These are phyloP conservation scores for Meteorus sp. DNA, from an alignment of 1,140 invertebrate species.

Conservation along the genomic window DNA sequence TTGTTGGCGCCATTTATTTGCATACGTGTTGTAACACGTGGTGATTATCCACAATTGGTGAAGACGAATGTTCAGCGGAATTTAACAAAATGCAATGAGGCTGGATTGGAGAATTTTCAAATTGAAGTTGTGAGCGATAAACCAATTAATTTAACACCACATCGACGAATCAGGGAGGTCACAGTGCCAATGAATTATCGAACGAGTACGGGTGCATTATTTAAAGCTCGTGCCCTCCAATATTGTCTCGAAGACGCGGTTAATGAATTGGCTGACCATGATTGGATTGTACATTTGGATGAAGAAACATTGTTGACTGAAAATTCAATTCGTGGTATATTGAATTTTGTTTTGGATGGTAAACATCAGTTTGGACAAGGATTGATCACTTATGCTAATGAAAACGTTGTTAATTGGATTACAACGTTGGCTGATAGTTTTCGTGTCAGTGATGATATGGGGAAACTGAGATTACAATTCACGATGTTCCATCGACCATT, in stretches of 20 bases:
- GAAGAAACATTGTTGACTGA: slow-evolving; percentile 96
- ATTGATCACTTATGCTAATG: slow-evolving; percentile 96
- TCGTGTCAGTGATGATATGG: slow-evolving; percentile 96
- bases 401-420: slow-evolving; percentile 94
- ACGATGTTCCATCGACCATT: slow-evolving; percentile 92
- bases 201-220: slow-evolving; percentile 88
- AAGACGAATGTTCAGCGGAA: slow-evolving; percentile 87
- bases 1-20: slow-evolving; percentile 93
- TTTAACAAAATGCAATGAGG: slow-evolving; percentile 84
- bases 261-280: slow-evolving; percentile 83
- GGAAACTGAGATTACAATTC: slow-evolving; percentile 91
- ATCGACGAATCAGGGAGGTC: slow-evolving; percentile 78
- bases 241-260: slow-evolving; percentile 93
- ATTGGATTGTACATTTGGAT: slow-evolving; percentile 98
- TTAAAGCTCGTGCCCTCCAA: slow-evolving; percentile 94
- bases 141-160: slow-evolving; percentile 71
- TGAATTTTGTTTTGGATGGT: slow-evolving; percentile 95
- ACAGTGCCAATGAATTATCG: slow-evolving; percentile 85
- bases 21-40: slow-evolving; percentile 92
- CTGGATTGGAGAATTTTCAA: slow-evolving; percentile 94
- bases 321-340: slow-evolving; percentile 86
- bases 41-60: slow-evolving; percentile 92
- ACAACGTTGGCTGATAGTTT: slow-evolving; percentile 96
- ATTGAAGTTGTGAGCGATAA: slow-evolving; percentile 98
- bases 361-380: slow-evolving; percentile 97